Conservation (phyloP, 1,140 invertebrate species). For the Zaprionus kolodkinae region DNA sequence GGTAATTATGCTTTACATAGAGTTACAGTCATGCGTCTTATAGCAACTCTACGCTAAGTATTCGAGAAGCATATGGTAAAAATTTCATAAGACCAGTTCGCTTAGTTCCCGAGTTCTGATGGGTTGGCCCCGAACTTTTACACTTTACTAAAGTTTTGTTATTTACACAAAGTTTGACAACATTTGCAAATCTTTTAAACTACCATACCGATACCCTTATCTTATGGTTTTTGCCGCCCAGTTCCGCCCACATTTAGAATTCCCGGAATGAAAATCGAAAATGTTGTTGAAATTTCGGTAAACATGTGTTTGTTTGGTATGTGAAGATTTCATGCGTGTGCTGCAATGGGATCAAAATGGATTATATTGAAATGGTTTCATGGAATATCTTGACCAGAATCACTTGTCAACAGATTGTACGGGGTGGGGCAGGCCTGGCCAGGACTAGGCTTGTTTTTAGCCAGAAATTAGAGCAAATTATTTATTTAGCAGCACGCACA, state of each 20-base stretch:
- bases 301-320: constrained; percentile 3
- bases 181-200: neutral
- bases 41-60: neutral
- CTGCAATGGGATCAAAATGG: constrained; percentile 4
- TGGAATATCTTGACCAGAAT: neutral
- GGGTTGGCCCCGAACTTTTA: neutral
- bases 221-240: too few species aligned
- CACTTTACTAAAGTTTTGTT: neutral
- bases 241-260: neutral
- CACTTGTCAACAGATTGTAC: constrained; percentile 12
- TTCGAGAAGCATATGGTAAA: neutral
- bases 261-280: neutral
- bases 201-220: neutral
- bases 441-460: constrained; percentile 18
- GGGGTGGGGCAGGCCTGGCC: too few species aligned
- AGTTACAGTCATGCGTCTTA: too few species aligned
- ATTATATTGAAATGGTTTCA: constrained; percentile 2
- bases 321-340: neutral
- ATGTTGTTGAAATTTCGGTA: neutral
- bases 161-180: neutral
- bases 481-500: constrained; percentile 37
- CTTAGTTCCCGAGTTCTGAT: neutral
- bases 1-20: neutral
- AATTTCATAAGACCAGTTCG: neutral
- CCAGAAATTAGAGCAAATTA: constrained; percentile 36